These are phyloP conservation scores for Drosophila pseudoananassae DNA, from an alignment of 1,140 invertebrate genomes.

Conservation along the genomic window DNA sequence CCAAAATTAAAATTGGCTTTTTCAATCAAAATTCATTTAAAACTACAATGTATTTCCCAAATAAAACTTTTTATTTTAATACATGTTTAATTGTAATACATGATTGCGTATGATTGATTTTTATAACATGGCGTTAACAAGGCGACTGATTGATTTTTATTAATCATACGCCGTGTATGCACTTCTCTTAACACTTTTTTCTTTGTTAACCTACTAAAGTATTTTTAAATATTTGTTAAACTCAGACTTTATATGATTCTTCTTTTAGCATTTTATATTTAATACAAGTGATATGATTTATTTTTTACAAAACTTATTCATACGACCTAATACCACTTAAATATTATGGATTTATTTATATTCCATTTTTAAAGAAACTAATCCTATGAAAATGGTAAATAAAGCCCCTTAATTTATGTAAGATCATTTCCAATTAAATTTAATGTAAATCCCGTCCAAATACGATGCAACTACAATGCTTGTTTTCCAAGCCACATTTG, in stretches of 20 bases:
- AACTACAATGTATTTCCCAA: no score
- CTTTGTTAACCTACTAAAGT: neutral
- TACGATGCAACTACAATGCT: constrained; percentile 14
- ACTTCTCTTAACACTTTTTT: neutral
- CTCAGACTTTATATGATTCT: no score
- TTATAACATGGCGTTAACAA: neutral
- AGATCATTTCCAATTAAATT: constrained; percentile 13
- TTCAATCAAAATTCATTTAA: no score
- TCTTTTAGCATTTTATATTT: no score
- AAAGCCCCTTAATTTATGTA: neutral
- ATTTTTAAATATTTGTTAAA: neutral
- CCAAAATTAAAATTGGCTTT: neutral
- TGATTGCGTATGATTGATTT: neutral
- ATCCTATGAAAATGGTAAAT: neutral
- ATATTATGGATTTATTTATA: no score
- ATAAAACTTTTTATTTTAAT: no score
- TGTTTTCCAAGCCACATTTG: constrained; percentile 4
- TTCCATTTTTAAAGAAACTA: neutral
- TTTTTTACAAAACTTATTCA: no score
- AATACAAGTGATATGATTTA: no score
- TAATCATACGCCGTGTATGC: neutral
- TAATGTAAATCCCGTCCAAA: constrained; percentile 18
- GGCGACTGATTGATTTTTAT: neutral
- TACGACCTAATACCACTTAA: no score
- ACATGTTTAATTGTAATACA: neutral